Evolutionary conservation across 2,113 vertebrate species (phyloP), one percentile per base, ranked within the genome.

Genomic region (Microtus oregoni): DNA sequence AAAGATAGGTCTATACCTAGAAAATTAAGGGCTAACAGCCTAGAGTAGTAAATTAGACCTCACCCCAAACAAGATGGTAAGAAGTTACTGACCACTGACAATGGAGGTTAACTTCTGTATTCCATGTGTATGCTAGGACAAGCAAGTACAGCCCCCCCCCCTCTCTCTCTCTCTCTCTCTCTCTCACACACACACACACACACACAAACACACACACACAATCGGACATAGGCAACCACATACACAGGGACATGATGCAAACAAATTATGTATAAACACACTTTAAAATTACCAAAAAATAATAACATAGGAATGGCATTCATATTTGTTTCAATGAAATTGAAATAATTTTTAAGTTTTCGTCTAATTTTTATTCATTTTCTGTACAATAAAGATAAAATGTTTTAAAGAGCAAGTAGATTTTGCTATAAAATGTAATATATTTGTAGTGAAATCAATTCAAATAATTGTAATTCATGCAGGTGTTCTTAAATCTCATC

Each of bases 381-480:
- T 90, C 17, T 85, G 86, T 78, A 11, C n/a, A 87, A 7, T 82
- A 91, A 91, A 86, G 20, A 94, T 13, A 94, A 52, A 44, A 70
- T 94, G 3, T 90, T 94, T 91, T 44, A 52, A 93, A 91, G 4
- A 86, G 89, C 28, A 81, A 44, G 7, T 61, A 96, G 94, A 91
- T 12, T 11, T 58, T 92, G 81, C 38, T 38, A 17, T 26, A 81
- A 94, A 92, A 41, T 70, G 5, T 68, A 93, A 35, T 55, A 9
- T 70, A 92, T 97, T 97, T 96, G 22, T 91, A 89, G 41, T 78
- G 50, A 97, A 97, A 92, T 93, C 6, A 28, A 89, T 73, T 58
- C 41, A 95, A 73, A 78, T 52, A 96, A 50, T 50, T 55, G 91
- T 94, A 97, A 77, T n/a, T 96, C 75, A 91, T 85, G 35, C 11